Evolutionary conservation across 1,140 invertebrate genomes (phyloP).

Genomic region (Drosophila watanabei): DNA sequence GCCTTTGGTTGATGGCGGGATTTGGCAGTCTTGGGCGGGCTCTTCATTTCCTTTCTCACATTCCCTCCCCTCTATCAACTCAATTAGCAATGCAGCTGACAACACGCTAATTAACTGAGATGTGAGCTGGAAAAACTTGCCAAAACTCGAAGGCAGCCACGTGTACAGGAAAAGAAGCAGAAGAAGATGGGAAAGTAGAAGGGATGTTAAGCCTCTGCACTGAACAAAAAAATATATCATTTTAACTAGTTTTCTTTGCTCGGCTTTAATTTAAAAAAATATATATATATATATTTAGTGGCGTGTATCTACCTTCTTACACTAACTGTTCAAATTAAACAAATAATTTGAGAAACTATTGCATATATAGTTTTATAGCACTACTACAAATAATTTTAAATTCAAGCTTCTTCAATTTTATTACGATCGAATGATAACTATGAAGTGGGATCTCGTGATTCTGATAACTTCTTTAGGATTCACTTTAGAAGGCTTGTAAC

Average conservation of each 20-base stretch:
- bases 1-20: background rate
- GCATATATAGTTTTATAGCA: too few relatives aligned
- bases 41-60: background rate
- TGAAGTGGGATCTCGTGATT: too few relatives aligned
- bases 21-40: background rate
- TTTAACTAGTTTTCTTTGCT: background rate
- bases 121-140: constrained; percentile 61
- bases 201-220: background rate
- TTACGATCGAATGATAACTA: too few relatives aligned
- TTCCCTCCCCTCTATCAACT: constrained; percentile 43
- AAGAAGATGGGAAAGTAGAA: constrained; percentile 3
- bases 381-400: too few relatives aligned
- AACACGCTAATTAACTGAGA: constrained; percentile 73
- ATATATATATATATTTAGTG: too few relatives aligned
- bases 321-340: too few relatives aligned
- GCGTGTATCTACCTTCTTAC: too few relatives aligned
- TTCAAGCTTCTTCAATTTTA: too few relatives aligned
- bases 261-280: background rate
- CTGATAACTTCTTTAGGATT: too few relatives aligned
- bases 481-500: too few relatives aligned
- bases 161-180: constrained; percentile 17
- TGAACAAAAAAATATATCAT: background rate
- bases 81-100: constrained; percentile 76
- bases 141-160: constrained; percentile 44
- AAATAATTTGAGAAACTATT: too few relatives aligned